Percentiles rank a stretch among this genome's conserved stretches.
Evolutionary conservation across 2,113 vertebrate species (phyloP).

Genomic region (Chauna torquata): DNA sequence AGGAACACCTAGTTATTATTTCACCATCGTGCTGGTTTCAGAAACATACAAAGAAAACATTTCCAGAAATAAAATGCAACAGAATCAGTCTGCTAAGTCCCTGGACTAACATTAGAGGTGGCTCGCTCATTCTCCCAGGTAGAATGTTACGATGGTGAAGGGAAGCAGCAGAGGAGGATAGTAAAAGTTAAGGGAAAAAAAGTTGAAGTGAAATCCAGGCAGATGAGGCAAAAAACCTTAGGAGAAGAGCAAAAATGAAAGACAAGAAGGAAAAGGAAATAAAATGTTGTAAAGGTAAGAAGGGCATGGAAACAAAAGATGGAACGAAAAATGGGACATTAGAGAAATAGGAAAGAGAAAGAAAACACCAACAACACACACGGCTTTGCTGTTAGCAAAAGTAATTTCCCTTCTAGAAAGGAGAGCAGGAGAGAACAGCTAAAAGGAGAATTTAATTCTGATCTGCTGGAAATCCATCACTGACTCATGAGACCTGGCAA

Average conservation of each 20-base stretch:
- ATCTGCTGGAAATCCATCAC: conserved; percentile 61
- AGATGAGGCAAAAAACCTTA: background rate
- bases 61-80: conserved; percentile 6
- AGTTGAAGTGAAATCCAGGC: background rate
- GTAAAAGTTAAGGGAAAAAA: background rate
- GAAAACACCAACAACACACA: background rate
- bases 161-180: background rate
- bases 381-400: background rate
- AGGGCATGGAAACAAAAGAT: background rate
- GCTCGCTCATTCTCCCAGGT: background rate
- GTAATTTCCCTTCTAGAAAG: conserved; percentile 34
- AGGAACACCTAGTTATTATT: conserved; percentile 13
- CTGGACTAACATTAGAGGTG: background rate
- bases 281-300: background rate
- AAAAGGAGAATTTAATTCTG: conserved; percentile 62
- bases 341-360: background rate
- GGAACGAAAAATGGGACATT: background rate
- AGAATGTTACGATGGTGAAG: background rate
- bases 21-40: background rate
- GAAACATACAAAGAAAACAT: background rate
- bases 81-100: background rate
- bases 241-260: background rate
- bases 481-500: conserved; percentile 44
- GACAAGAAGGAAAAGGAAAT: background rate
- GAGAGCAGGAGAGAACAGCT: conserved; percentile 9